Conservation (phyloP, 2,113 vertebrate species). For the Passer domesticus region DNA sequence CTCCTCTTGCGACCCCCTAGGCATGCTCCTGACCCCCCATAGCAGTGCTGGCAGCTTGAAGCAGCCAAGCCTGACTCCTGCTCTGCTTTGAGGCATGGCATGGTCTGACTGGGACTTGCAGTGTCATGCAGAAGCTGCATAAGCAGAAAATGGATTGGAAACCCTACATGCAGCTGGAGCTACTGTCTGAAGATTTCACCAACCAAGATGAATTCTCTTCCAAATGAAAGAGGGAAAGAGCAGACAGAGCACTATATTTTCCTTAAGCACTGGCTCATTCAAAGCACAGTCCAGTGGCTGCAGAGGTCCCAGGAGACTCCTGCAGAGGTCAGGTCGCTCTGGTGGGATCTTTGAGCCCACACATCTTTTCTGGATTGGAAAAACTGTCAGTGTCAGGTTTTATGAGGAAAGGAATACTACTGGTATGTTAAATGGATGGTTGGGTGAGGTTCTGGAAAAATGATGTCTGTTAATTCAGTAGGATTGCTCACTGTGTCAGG, state of each 20-base stretch:
- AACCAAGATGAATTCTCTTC: background rate
- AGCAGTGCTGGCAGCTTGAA: background rate
- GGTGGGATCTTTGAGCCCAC: background rate
- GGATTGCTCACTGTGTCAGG: background rate
- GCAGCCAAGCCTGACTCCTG: background rate
- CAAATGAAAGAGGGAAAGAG: background rate
- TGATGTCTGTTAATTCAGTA: background rate
- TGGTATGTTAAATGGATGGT: background rate
- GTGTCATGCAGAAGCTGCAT: background rate
- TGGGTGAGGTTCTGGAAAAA: background rate
- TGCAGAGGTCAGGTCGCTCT: background rate
- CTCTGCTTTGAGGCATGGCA: background rate
- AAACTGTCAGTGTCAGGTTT: background rate
- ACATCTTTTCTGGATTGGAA: background rate
- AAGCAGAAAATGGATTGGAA: background rate
- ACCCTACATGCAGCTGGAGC: background rate
- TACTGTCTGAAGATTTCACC: background rate
- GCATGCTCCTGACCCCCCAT: background rate
- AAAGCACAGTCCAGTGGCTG: background rate
- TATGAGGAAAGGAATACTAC: background rate
- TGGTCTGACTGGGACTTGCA: background rate
- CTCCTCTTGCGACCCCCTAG: fast-evolving
- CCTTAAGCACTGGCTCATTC: background rate
- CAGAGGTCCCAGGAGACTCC: background rate
- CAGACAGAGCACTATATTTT: background rate